A percentile compares a stretch with the other conserved stretches of the same genome.
These are phyloP conservation scores for Crotalus helleri DNA, from an alignment of 2,113 vertebrate genomes.

Conservation along the genomic window DNA sequence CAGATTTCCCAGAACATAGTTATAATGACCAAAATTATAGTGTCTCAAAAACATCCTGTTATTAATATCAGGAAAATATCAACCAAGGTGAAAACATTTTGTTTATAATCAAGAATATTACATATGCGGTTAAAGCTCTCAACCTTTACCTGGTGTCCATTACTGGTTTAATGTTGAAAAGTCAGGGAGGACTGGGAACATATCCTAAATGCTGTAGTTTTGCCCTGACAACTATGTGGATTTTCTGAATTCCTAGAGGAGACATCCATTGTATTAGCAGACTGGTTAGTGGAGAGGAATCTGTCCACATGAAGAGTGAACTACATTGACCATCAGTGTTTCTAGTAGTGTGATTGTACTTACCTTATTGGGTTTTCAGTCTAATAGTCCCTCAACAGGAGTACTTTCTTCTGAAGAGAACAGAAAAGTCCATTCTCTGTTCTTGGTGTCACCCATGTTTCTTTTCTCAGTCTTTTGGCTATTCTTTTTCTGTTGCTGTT, in stretches of 20 bases:
- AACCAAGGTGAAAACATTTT: constrained; percentile 12
- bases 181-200: background rate
- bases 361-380: background rate
- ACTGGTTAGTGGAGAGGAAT: background rate
- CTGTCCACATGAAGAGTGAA: background rate
- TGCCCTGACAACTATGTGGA: background rate
- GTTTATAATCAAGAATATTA: background rate
- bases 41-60: background rate
- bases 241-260: background rate
- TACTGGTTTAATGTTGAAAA: constrained; percentile 6
- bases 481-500: background rate
- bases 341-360: background rate
- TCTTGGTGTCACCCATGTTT: background rate
- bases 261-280: background rate
- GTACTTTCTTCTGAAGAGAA: background rate
- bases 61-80: constrained; percentile 13
- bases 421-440: background rate
- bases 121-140: background rate
- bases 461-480: background rate
- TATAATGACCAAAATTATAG: background rate
- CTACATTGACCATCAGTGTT: background rate
- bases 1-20: constrained; percentile 3
- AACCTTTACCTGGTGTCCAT: background rate
- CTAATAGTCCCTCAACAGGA: background rate
- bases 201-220: background rate